Conservation (phyloP, 1,140 invertebrate genomes). For the Pachyrhynchus sulphureomaculatus region DNA sequence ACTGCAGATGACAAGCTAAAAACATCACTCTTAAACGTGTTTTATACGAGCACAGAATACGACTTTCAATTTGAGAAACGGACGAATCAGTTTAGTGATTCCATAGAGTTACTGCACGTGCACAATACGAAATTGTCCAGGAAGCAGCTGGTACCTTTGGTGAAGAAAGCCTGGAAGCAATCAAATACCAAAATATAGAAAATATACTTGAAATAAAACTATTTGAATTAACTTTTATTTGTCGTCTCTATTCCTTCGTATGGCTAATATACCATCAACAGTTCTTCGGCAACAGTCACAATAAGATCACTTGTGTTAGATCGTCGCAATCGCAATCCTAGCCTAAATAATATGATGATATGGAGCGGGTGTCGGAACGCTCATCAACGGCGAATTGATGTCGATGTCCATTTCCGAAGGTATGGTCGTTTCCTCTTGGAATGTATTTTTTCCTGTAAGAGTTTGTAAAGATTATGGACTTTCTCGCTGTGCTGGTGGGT, state of each 20-base stretch:
- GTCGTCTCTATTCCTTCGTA: too few relatives aligned
- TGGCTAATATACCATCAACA: too few relatives aligned
- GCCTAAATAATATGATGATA: conserved; percentile 55
- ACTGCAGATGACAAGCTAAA: conserved; percentile 31
- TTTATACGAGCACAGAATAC: conserved; percentile 41
- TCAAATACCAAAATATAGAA: too few relatives aligned
- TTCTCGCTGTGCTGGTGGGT: conserved; percentile 82
- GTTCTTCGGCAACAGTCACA: too few relatives aligned
- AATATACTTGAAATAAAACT: too few relatives aligned
- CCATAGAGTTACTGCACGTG: conserved; percentile 54
- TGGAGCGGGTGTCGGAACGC: conserved; percentile 80
- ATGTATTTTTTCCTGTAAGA: conserved; percentile 76
- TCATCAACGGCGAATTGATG: conserved; percentile 81
- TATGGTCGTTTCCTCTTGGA: conserved; percentile 66
- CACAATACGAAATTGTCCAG: conserved; percentile 58
- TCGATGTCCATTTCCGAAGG: conserved; percentile 65
- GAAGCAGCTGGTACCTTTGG: conserved; percentile 64
- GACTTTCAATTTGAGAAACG: conserved; percentile 42
- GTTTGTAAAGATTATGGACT: conserved; percentile 77
- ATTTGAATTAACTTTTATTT: too few relatives aligned
- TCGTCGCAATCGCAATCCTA: too few relatives aligned
- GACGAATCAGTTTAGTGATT: conserved; percentile 38
- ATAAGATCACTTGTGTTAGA: too few relatives aligned
- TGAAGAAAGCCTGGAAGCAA: conserved; percentile 55
- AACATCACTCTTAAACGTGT: conserved; percentile 28